phyloP scores from a whole-genome alignment of 1,140 invertebrate genomes.

The Pissodes strobi region DNA sequence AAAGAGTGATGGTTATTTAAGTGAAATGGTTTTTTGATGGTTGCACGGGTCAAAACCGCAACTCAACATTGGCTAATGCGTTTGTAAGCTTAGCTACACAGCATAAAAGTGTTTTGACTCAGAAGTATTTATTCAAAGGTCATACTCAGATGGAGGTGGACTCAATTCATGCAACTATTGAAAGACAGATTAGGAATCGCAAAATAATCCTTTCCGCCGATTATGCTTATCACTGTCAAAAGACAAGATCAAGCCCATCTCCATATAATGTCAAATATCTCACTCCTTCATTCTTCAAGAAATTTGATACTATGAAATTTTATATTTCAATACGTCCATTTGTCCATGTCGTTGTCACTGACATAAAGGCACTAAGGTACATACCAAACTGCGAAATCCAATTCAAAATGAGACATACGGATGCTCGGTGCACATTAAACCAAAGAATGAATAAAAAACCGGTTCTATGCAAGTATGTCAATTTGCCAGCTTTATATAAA shows the following conservation, averaged over 20 bases:
- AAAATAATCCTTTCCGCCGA: conserved; percentile 27
- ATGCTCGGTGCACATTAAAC: too few species aligned
- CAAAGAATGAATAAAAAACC: too few species aligned
- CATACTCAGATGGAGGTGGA: conserved; percentile 32
- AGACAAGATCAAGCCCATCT: neutral
- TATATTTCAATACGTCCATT: conserved; percentile 13
- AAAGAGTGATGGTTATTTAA: neutral
- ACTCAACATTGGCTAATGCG: conserved; percentile 27
- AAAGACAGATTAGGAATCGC: conserved; percentile 14
- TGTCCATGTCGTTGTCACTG: conserved; percentile 22
- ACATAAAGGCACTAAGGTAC: conserved; percentile 28
- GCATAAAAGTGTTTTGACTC: conserved; percentile 20
- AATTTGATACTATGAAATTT: conserved; percentile 16
- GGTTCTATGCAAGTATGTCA: too few species aligned
- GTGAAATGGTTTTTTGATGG: conserved; percentile 25
- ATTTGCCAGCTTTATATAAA: too few species aligned
- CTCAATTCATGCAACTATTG: conserved; percentile 9
- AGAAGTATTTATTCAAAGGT: conserved; percentile 36
- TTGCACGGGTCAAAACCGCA: conserved; percentile 31
- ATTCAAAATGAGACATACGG: conserved; percentile 16
- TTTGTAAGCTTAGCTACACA: conserved; percentile 26
- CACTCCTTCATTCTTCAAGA: conserved; percentile 9
- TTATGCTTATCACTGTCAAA: conserved; percentile 20
- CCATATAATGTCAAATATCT: conserved; percentile 28
- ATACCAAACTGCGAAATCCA: conserved; percentile 11